Percentiles rank a stretch among this genome's conserved stretches.
Evolutionary conservation across 2,113 vertebrate species (phyloP).

Genomic region (Excalfactoria chinensis): DNA sequence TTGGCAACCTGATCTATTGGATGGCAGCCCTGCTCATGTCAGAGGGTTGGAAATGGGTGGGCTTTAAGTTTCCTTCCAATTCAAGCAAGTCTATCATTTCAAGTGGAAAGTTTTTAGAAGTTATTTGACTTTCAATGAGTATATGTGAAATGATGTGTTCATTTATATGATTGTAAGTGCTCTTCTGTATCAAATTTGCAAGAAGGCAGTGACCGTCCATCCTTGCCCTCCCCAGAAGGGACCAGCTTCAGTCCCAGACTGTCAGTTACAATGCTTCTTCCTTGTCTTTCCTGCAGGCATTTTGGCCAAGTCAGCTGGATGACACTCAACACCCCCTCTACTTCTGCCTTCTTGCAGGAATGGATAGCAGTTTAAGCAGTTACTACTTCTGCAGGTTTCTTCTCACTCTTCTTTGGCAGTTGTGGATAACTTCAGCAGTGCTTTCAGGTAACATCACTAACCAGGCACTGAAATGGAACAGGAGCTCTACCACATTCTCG

Average conservation of each 20-base stretch:
- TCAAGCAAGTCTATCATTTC: neutral
- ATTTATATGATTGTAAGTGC: neutral
- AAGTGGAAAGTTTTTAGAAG: neutral
- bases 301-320: neutral
- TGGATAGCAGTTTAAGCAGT: neutral
- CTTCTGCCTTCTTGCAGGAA: neutral
- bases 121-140: neutral
- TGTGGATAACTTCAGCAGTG: neutral
- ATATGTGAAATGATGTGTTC: neutral
- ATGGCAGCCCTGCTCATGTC: neutral
- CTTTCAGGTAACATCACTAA: neutral
- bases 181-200: neutral
- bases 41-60: neutral
- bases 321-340: neutral
- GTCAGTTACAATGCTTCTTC: neutral
- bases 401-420: neutral
- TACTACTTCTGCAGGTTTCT: neutral
- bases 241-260: neutral
- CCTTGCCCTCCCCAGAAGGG: neutral
- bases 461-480: neutral
- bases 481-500: neutral
- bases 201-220: neutral
- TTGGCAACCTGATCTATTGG: neutral
- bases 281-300: neutral
- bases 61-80: neutral